Base-by-base conservation (phyloP, 2,113 vertebrate genomes). In the Pluvialis apricaria region DNA sequence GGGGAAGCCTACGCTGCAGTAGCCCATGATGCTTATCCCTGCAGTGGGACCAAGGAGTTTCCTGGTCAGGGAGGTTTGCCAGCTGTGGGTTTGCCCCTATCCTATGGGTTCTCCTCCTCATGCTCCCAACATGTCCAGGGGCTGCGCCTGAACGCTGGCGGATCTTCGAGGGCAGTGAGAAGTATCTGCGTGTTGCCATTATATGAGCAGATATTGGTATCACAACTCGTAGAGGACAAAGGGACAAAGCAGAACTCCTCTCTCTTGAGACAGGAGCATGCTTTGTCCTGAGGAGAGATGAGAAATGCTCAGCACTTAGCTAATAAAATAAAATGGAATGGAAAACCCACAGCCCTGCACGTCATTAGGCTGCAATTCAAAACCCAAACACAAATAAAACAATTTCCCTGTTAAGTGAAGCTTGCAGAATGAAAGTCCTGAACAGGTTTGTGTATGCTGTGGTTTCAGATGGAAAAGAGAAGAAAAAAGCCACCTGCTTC, bases 311-410 rank as follows among this genome's bases (percentile, higher is more conserved):
- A 47, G 69, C n/a, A 16, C 42, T 72, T 20, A 16, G 34, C 31
- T 88, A 77, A 72, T 77, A 84, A 71, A 93, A 68, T 42, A 78
- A 72, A 95, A 77, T 17, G 49, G 58, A 68, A 77, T 24, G 71
- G 71, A 68, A 92, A 86, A 25, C 25, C 47, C 75, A 42, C 42
- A 77, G 70, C 52, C 31, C 58, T 88, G 80, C 51, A 80, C 17
- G 2, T 65, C 51, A 32, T 93, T 76, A 71, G 57, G 83, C 91
- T 93, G 88, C 8, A 2, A 57, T 88, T 95, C 94, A 72, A 81
- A 95, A 71, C 38, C 38, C 84, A 86, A 91, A 78, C 76, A 91
- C 80, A 88, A 91, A 91, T 88, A 85, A 73, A 91, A 88, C 70
- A 36, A 91, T 94, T 82, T 95, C 64, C 42, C 60, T 94, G 88